A percentile compares a stretch with the other conserved stretches of the same genome.
Conservation (phyloP, 2,888 invertebrate species). For the Carabus problematicus region DNA sequence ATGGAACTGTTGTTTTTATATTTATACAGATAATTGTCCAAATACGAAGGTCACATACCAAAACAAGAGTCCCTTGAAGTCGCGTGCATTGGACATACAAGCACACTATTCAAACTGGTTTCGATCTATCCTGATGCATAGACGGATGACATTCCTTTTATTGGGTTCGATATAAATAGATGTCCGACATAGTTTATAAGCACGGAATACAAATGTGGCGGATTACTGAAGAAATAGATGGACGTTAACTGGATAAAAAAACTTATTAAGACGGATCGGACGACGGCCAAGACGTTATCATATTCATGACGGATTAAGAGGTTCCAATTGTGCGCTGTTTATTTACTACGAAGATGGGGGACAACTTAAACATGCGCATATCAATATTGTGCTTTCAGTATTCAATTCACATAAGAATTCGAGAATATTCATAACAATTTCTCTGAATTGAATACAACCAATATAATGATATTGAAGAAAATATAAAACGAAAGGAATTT, state of each 20-base stretch:
- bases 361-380: too few species aligned
- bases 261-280: slow-evolving; percentile 10
- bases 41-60: slow-evolving; percentile 24
- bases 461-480: too few species aligned
- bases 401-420: too few species aligned
- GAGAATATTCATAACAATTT: too few species aligned
- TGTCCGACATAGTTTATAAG: slow-evolving; percentile 21
- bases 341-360: not conserved
- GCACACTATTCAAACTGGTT: not conserved
- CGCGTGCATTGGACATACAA: not conserved
- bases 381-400: too few species aligned
- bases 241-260: slow-evolving; percentile 1
- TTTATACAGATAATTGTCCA: slow-evolving; percentile 11
- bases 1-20: too few species aligned
- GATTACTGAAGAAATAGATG: slow-evolving; percentile 22
- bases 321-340: slow-evolving; percentile 2
- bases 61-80: slow-evolving; percentile 26
- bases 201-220: slow-evolving; percentile 32
- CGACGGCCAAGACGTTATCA: slow-evolving; percentile 21
- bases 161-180: slow-evolving; percentile 33
- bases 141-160: slow-evolving; percentile 29
- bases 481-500: too few species aligned
- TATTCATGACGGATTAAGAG: slow-evolving; percentile 36
- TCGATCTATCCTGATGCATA: slow-evolving; percentile 9
- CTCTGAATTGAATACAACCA: too few species aligned